Evolutionary conservation across 2,797 vertebrate genomes (phyloP), one percentile per base, ranked within the genome.

Genomic region (Simalia tracyae): DNA sequence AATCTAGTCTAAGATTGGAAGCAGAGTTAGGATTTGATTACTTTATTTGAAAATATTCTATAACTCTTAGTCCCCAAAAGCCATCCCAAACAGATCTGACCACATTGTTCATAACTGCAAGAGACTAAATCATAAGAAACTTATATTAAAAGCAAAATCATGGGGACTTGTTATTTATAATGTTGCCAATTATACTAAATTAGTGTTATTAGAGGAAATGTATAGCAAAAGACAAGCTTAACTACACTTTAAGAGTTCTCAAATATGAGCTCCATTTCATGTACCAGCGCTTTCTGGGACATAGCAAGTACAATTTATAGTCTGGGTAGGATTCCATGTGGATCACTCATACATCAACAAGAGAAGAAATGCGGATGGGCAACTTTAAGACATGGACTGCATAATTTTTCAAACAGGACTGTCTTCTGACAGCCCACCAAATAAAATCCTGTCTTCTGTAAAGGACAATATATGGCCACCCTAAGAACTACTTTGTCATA

Each of bases 151-250:
- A 31, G 57, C 89, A 59, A 72, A 46, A 84, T 0, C 84, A n/a
- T 0, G 0, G 28, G 68, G 9, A 46, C 59, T 88, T 26, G 14
- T 1, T 28, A 12, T 81, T 57, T 63, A 36, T 11, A 31, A 63
- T 87, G 31, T 81, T 57, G 17, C 60, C 92, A 66, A 24, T 42
- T 72, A 31, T 24, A 92, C 12, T 81, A 92, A 19, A 46, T 50
- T 57, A 68, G 26, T 2, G 19, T 26, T 9, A 64, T 68, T 87
- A 9, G 28, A 24, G 28, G 42, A 17, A 92, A 60, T 0, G 0
- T 26, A 64, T 26, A 81, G 10, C n/a, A 91, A 42, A 36, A 84
- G 28, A 36, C 50, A 56, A 59, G 7, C 10, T 88, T 15, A 87
- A 56, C 1, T 68, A 86, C 2, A 31, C 36, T 84, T 72, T 87